phyloP scores from a whole-genome alignment of 2,888 invertebrate species.

The Liposcelis brunnea region DNA sequence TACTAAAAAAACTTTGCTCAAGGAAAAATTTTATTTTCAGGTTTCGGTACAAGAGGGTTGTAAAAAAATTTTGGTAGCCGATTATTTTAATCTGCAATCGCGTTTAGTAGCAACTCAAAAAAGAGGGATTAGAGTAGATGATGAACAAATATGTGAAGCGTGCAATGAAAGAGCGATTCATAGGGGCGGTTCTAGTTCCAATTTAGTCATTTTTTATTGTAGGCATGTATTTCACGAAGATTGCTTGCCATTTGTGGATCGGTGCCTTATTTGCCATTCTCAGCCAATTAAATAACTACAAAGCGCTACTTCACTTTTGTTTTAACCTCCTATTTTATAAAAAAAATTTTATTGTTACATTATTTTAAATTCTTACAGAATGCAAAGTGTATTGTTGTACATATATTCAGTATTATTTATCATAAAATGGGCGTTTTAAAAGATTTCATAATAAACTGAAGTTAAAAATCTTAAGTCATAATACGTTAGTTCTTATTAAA shows the following conservation, averaged over 20 bases:
- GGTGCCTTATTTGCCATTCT: constrained; percentile 2
- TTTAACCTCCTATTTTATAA: too few species aligned
- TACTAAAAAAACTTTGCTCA: not conserved
- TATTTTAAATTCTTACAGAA: too few species aligned
- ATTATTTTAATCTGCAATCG: constrained; percentile 76
- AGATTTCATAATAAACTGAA: too few species aligned
- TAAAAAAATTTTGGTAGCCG: constrained; percentile 73
- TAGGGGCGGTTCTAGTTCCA: constrained; percentile 12
- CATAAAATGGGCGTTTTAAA: too few species aligned
- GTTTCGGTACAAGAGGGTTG: constrained; percentile 81
- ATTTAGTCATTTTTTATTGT: constrained; percentile 60
- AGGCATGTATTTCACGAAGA: constrained; percentile 77
- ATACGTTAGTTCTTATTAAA: too few species aligned
- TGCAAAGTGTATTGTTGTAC: too few species aligned
- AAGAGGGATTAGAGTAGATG: constrained; percentile 51
- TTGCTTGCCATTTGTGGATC: constrained; percentile 45
- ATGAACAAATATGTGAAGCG: constrained; percentile 22
- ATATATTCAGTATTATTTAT: too few species aligned
- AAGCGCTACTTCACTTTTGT: too few species aligned
- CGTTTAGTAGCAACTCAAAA: constrained; percentile 61
- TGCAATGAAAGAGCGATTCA: constrained; percentile 12
- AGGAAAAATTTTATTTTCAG: constrained; percentile 24
- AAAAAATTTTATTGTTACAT: too few species aligned
- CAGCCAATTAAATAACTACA: not conserved
- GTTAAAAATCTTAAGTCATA: too few species aligned